Conservation (phyloP, 1,140 invertebrate genomes). For the Hydropsyche tenuis region DNA sequence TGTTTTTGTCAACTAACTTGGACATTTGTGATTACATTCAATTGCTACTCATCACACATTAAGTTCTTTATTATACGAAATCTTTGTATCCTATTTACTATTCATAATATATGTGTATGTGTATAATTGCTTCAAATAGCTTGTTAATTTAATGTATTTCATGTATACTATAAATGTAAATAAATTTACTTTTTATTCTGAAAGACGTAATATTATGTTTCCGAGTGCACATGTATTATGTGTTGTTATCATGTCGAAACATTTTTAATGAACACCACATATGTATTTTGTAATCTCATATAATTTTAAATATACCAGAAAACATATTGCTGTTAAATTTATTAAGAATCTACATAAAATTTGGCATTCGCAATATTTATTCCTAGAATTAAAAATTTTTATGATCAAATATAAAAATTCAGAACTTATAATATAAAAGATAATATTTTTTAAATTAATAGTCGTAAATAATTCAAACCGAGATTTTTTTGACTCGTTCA, state of each 20-base stretch:
- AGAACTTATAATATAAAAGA: too few species aligned
- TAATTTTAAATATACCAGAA: too few species aligned
- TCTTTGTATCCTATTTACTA: constrained; percentile 35
- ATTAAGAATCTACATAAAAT: too few species aligned
- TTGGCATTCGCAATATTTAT: background rate
- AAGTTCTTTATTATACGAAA: constrained; percentile 42
- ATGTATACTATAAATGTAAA: background rate
- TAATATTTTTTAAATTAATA: too few species aligned
- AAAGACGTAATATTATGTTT: too few species aligned
- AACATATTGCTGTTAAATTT: too few species aligned
- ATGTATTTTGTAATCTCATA: too few species aligned
- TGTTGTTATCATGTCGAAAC: too few species aligned
- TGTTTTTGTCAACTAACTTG: constrained; percentile 44
- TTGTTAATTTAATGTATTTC: background rate
- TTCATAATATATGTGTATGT: constrained; percentile 6
- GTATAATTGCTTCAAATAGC: constrained; percentile 10
- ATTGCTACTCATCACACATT: constrained; percentile 43
- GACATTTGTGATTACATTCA: constrained; percentile 40
- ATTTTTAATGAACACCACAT: too few species aligned
- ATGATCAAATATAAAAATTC: background rate
- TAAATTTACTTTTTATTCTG: too few species aligned
- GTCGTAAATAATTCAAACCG: too few species aligned
- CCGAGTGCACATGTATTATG: too few species aligned
- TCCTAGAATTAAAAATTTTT: constrained; percentile 2
- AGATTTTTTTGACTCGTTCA: background rate